These are phyloP conservation scores for Dasyurus viverrinus DNA, from an alignment of 2,113 vertebrate genomes.

Conservation along the genomic window DNA sequence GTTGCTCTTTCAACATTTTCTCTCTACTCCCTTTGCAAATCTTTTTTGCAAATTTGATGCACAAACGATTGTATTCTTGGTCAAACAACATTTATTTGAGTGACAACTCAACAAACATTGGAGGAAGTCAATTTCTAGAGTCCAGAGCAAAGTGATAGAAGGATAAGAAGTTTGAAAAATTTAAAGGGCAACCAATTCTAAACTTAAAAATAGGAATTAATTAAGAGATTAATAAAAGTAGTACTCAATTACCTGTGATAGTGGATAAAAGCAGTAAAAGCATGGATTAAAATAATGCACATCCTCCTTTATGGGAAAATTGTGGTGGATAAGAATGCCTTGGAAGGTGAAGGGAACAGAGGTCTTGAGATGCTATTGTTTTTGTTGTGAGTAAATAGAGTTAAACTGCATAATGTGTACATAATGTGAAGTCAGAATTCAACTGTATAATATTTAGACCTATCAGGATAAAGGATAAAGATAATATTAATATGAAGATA, in stretches of 20 bases:
- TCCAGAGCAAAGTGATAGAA: neutral
- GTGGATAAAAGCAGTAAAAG: neutral
- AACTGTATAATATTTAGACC: neutral
- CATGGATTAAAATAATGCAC: neutral
- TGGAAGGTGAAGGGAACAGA: neutral
- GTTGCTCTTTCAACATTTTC: constrained; percentile 64
- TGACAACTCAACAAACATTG: constrained; percentile 30
- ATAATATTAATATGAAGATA: neutral
- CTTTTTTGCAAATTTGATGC: constrained; percentile 64
- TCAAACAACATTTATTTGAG: constrained; percentile 29
- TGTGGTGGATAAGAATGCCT: neutral
- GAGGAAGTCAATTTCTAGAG: constrained; percentile 10
- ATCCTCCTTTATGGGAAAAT: neutral
- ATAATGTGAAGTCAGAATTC: neutral
- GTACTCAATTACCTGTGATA: neutral
- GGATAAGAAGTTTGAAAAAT: constrained; percentile 68
- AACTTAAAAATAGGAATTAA: constrained; percentile 17
- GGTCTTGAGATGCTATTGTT: neutral
- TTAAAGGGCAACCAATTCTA: constrained; percentile 68
- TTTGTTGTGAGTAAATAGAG: neutral
- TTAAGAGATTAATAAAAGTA: neutral
- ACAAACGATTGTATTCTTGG: constrained; percentile 62
- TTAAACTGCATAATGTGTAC: neutral
- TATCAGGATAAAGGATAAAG: neutral
- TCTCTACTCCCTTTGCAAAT: constrained; percentile 55